phyloP scores from a whole-genome alignment of 2,888 invertebrate genomes.

The Drosophila monieri region DNA sequence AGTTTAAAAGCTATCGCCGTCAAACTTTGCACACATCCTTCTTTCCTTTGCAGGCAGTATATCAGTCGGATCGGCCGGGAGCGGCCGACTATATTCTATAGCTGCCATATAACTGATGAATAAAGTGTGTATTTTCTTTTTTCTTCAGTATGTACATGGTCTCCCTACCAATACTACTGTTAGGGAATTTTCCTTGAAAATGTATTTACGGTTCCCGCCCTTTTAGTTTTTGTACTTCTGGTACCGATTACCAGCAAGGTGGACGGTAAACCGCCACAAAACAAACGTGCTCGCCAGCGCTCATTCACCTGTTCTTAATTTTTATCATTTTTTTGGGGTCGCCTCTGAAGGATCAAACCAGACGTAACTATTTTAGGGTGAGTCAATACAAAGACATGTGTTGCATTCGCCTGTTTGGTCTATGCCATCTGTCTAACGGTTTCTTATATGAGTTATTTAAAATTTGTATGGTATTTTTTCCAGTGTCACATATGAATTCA shows the following conservation, averaged over 20 bases:
- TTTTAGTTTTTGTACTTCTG: slow-evolving; percentile 35
- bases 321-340: slow-evolving; percentile 46
- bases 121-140: not conserved
- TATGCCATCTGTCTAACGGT: slow-evolving; percentile 34
- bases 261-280: slow-evolving; percentile 6
- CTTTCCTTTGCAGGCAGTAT: too few relatives aligned
- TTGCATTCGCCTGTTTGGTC: slow-evolving; percentile 1
- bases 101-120: too few relatives aligned
- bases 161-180: not conserved
- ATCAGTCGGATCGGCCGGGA: too few relatives aligned
- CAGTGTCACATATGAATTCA: not conserved
- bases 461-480: too few relatives aligned
- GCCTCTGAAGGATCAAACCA: slow-evolving; percentile 18
- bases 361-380: slow-evolving; percentile 3
- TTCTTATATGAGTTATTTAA: not conserved
- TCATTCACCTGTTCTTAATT: slow-evolving; percentile 77
- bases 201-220: slow-evolving; percentile 49
- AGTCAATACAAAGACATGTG: not conserved
- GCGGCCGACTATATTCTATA: too few relatives aligned
- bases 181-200: not conserved
- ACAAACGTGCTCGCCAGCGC: slow-evolving; percentile 27
- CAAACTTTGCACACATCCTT: too few relatives aligned
- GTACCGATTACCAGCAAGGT: slow-evolving; percentile 19
- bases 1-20: too few relatives aligned
- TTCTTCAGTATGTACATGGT: not conserved